These are phyloP conservation scores for Papilio glaucus DNA, from an alignment of 1,140 invertebrate genomes.

Conservation along the genomic window DNA sequence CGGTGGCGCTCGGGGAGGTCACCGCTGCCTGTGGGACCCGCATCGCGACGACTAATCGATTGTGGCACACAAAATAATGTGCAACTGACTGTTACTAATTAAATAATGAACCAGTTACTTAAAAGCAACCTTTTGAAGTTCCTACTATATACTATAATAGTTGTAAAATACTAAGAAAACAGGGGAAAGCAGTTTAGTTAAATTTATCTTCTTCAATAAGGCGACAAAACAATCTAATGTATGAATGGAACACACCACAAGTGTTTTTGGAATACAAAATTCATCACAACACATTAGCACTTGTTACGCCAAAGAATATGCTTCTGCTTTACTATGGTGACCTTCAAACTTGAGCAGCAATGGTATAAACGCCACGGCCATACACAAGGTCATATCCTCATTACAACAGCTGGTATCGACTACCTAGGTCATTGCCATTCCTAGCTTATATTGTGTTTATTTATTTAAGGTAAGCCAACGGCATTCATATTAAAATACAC, in stretches of 20 bases:
- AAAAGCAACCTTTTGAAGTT: neutral
- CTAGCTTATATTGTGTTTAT: neutral
- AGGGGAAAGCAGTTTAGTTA: too few species aligned
- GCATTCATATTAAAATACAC: too few species aligned
- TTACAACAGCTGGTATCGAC: neutral
- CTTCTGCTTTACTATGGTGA: neutral
- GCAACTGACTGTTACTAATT: neutral
- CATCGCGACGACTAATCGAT: neutral
- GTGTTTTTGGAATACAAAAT: too few species aligned
- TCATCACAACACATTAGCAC: too few species aligned
- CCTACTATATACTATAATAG: too few species aligned
- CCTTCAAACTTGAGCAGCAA: neutral
- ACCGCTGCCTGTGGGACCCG: neutral
- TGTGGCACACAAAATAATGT: neutral
- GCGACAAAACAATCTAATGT: too few species aligned
- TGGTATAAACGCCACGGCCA: neutral
- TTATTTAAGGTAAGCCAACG: neutral
- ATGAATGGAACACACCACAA: too few species aligned
- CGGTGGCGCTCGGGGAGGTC: slow-evolving; percentile 18
- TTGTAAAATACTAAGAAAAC: too few species aligned
- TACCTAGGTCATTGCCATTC: neutral
- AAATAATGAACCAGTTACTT: neutral
- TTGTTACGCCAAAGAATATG: too few species aligned
- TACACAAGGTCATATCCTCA: neutral
- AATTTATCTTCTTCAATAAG: too few species aligned